Conservation (phyloP, 2,113 vertebrate genomes). For the Sapajus apella region DNA sequence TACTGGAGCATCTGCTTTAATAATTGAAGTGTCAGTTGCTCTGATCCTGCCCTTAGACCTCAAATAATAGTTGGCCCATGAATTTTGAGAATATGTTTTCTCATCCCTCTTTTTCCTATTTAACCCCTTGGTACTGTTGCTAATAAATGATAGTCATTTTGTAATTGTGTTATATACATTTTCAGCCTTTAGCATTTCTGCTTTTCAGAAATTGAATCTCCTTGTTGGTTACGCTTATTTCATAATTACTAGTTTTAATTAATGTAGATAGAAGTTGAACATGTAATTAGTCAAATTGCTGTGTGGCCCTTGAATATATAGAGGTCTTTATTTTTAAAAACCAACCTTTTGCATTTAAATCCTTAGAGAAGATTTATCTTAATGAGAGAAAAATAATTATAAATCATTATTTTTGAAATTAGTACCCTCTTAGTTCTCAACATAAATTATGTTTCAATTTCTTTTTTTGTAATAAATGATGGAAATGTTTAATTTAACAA, state of each 20-base stretch:
- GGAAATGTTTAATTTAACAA: neutral
- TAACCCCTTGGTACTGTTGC: neutral
- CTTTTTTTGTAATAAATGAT: neutral
- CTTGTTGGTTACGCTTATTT: neutral
- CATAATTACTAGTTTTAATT: conserved; percentile 32
- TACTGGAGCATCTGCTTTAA: neutral
- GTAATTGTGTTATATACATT: neutral
- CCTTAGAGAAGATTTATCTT: conserved; percentile 13
- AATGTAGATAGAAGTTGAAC: conserved; percentile 31
- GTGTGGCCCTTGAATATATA: conserved; percentile 14
- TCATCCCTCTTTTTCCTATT: neutral
- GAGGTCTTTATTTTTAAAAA: conserved; percentile 39
- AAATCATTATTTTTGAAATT: conserved; percentile 46
- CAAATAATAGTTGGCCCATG: neutral
- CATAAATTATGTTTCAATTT: conserved; percentile 25
- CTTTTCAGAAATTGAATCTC: conserved; percentile 39
- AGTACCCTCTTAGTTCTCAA: neutral
- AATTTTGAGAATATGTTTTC: neutral
- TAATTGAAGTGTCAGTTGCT: neutral
- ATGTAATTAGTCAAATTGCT: conserved; percentile 6
- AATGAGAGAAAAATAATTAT: conserved; percentile 15
- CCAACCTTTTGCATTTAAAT: neutral
- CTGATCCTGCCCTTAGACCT: neutral
- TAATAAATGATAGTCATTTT: conserved; percentile 39
- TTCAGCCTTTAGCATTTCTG: neutral